phyloP scores from a whole-genome alignment of 2,113 vertebrate genomes.

The Boleophthalmus pectinirostris region DNA sequence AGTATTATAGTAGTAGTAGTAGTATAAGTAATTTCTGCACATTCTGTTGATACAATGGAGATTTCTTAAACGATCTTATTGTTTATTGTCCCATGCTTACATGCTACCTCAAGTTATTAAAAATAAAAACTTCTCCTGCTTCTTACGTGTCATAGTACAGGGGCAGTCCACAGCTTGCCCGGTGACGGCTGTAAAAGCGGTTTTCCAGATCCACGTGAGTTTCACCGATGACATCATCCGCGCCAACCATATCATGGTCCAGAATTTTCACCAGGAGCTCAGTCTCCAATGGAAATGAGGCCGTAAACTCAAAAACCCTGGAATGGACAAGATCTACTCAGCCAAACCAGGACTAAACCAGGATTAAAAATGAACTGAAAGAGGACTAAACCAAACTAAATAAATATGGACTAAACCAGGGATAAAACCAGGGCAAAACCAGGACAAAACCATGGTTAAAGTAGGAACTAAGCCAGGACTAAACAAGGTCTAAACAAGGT shows the following conservation, averaged over 20 bases:
- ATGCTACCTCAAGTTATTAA: no score
- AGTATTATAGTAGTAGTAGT: no score
- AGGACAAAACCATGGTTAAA: background rate
- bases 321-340: slow-evolving; percentile 8
- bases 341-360: background rate
- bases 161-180: slow-evolving; percentile 85
- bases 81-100: no score
- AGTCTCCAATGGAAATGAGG: slow-evolving; percentile 89
- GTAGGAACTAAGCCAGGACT: background rate
- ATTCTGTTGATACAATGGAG: no score
- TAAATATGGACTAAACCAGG: background rate
- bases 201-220: slow-evolving; percentile 92
- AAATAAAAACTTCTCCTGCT: background rate
- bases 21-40: no score
- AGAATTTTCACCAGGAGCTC: slow-evolving; percentile 84
- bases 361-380: background rate
- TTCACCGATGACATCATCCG: slow-evolving; percentile 90
- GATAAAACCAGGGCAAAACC: background rate
- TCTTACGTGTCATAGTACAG: slow-evolving; percentile 83
- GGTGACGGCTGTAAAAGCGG: slow-evolving; percentile 90
- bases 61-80: no score
- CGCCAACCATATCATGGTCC: slow-evolving; percentile 90
- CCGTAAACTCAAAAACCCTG: slow-evolving; percentile 88
- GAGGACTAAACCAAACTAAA: background rate
- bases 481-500: background rate